Evolutionary conservation across 2,888 invertebrate species (phyloP).

Genomic region (Chrysotoxum bicinctum): DNA sequence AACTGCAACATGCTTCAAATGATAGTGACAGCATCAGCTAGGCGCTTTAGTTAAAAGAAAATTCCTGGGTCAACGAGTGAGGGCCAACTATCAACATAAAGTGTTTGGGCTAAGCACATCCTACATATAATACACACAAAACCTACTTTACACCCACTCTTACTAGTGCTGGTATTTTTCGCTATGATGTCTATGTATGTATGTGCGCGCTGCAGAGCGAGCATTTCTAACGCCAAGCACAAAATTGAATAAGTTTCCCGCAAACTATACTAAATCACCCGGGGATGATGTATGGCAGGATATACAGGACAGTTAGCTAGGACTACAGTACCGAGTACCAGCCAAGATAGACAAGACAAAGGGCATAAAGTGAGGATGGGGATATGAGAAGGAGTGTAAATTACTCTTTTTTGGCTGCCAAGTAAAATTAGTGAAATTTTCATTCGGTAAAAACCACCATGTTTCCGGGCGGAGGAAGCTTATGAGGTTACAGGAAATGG

Average conservation of each 20-base stretch:
- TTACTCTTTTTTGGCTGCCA: constrained; percentile 54
- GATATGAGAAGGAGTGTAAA: constrained; percentile 6
- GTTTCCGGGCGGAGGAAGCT: constrained; percentile 33
- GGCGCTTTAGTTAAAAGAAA: constrained; percentile 33
- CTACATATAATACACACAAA: neutral
- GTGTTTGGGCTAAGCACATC: constrained; percentile 43
- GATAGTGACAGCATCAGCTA: constrained; percentile 14
- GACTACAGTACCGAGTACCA: neutral
- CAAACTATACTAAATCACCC: constrained; percentile 66
- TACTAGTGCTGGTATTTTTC: no score
- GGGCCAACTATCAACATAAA: constrained; percentile 54
- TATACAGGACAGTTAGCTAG: constrained; percentile 52
- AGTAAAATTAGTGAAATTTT: constrained; percentile 66
- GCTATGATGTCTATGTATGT: no score
- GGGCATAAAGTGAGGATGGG: neutral
- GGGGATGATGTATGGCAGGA: constrained; percentile 64
- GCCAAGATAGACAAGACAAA: constrained; percentile 29
- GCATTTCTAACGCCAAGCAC: constrained; percentile 61
- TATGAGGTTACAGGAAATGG: constrained; percentile 12
- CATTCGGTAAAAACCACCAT: constrained; percentile 55
- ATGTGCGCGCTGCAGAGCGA: constrained; percentile 28
- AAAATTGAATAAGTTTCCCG: constrained; percentile 70
- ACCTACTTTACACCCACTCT: neutral
- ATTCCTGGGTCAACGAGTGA: constrained; percentile 35
- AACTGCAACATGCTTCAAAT: constrained; percentile 47